phyloP scores from a whole-genome alignment of 2,113 vertebrate genomes.

The Tragelaphus scriptus region DNA sequence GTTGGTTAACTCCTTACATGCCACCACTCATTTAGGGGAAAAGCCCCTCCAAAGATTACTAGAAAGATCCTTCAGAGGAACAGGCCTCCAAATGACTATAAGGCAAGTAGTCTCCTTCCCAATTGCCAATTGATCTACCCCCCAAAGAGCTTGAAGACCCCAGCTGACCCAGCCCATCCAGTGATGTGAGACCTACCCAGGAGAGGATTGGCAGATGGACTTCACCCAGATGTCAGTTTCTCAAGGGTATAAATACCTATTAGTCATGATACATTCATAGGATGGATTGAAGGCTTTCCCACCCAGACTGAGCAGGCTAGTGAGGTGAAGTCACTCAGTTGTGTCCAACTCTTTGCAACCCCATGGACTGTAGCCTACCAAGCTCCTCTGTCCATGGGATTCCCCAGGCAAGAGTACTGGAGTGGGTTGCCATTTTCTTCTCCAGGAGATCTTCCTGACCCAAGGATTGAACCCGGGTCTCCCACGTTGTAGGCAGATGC shows the following conservation, averaged over 20 bases:
- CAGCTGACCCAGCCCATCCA: not conserved
- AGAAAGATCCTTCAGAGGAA: not conserved
- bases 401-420: not conserved
- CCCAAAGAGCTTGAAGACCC: not conserved
- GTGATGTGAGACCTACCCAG: not conserved
- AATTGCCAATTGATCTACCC: not conserved
- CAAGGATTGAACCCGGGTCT: not conserved
- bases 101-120: not conserved
- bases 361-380: not conserved
- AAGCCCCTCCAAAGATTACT: not conserved
- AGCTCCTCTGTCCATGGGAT: not conserved
- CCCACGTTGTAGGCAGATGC: rapidly evolving
- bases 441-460: not conserved
- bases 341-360: not conserved
- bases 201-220: not conserved
- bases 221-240: not conserved
- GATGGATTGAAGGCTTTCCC: not conserved
- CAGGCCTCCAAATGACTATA: not conserved
- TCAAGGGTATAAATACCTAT: not conserved
- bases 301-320: not conserved
- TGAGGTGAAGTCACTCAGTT: not conserved
- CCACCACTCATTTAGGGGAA: not conserved
- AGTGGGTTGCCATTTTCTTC: not conserved
- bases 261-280: not conserved
- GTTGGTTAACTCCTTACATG: not conserved